Evolutionary conservation across 1,140 invertebrate species (phyloP).

Genomic region (Drosophila parabipectinata): DNA sequence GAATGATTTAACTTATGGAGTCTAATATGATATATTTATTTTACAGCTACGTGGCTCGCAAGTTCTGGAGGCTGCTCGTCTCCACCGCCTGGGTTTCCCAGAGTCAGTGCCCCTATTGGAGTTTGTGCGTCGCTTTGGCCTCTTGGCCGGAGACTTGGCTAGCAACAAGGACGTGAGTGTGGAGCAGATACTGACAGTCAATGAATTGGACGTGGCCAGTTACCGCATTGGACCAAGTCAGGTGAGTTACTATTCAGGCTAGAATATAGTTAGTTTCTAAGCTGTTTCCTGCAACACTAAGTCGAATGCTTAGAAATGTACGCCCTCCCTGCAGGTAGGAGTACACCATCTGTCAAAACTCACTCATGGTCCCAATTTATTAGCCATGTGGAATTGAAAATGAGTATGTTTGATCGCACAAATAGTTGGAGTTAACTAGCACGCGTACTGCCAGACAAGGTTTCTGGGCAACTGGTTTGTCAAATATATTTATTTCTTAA

Average conservation of each 20-base stretch:
- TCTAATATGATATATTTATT: neutral
- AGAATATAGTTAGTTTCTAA: neutral
- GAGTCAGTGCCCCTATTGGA: constrained; percentile 94
- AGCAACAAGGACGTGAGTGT: constrained; percentile 88
- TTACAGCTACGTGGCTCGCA: constrained; percentile 92
- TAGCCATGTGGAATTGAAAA: neutral
- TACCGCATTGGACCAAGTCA: constrained; percentile 96
- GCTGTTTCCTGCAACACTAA: neutral
- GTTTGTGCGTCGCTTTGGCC: constrained; percentile 88
- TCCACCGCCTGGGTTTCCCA: constrained; percentile 97
- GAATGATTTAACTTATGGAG: no score
- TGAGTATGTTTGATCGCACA: neutral
- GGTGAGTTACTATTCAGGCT: constrained; percentile 85
- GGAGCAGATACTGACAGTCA: constrained; percentile 92
- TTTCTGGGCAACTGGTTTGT: constrained; percentile 9
- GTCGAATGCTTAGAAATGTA: neutral
- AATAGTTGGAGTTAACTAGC: neutral
- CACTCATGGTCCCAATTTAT: neutral
- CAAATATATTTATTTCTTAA: constrained; percentile 9
- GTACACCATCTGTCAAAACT: constrained; percentile 3
- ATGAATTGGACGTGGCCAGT: constrained; percentile 93
- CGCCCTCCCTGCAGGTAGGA: neutral
- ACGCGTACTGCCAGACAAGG: constrained; percentile 1
- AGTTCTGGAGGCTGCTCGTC: constrained; percentile 93
- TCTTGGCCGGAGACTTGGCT: constrained; percentile 67